A percentile compares a stretch with the other conserved stretches of the same genome.
These are phyloP conservation scores for Arenaria interpres DNA, from an alignment of 2,113 vertebrate species.

Conservation along the genomic window DNA sequence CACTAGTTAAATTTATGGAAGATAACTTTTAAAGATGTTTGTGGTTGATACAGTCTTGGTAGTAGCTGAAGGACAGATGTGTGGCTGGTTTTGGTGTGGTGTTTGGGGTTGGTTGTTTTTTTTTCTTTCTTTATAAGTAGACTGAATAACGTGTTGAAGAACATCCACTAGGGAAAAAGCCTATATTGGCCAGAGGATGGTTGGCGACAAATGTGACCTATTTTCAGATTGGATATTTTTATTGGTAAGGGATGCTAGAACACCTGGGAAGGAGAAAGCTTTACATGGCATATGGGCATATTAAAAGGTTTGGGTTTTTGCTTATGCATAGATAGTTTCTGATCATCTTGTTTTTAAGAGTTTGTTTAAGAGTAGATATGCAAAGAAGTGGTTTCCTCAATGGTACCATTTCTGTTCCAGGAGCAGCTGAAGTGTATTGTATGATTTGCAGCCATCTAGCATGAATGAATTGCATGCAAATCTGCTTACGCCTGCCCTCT, in stretches of 20 bases:
- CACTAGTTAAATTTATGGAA: neutral
- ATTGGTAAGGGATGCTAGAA: neutral
- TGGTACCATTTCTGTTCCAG: neutral
- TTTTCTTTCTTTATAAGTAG: neutral
- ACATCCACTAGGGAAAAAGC: neutral
- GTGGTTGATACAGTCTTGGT: neutral
- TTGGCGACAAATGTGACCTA: neutral
- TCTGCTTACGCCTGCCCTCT: conserved; percentile 69
- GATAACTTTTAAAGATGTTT: neutral
- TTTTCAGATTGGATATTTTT: neutral
- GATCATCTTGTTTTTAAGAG: neutral
- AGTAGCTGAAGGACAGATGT: neutral
- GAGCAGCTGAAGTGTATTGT: neutral
- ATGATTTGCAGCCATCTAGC: conserved; percentile 30
- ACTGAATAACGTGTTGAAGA: neutral
- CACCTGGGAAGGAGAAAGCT: neutral
- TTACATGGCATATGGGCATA: neutral
- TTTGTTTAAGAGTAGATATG: neutral
- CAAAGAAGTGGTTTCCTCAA: conserved; percentile 18
- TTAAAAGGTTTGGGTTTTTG: conserved; percentile 22
- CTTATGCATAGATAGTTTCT: neutral
- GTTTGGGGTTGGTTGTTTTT: neutral
- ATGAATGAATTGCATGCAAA: conserved; percentile 63
- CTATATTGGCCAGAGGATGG: neutral
- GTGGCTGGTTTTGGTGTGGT: neutral